A percentile compares a stretch with the other conserved stretches of the same genome.
Conservation (phyloP, 1,140 invertebrate species). For the Zaprionus camerounensis region DNA sequence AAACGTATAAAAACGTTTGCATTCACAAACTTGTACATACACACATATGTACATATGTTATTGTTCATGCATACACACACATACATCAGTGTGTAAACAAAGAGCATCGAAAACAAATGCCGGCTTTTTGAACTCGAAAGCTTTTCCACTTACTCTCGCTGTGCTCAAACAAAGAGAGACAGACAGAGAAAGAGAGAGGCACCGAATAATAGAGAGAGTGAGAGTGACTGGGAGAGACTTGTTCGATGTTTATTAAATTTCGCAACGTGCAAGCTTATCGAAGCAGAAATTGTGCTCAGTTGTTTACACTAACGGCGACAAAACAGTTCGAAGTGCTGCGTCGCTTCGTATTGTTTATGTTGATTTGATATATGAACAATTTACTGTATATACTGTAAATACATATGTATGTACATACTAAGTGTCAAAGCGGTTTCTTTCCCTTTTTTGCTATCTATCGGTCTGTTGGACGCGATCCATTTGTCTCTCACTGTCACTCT, state of each 20-base stretch:
- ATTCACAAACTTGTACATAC: too few relatives aligned
- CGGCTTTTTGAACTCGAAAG: conserved; percentile 60
- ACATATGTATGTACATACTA: too few relatives aligned
- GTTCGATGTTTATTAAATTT: conserved; percentile 37
- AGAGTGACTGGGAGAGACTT: background rate
- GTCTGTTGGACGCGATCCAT: too few relatives aligned
- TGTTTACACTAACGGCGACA: conserved; percentile 8
- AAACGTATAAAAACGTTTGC: background rate
- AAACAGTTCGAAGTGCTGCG: conserved; percentile 18
- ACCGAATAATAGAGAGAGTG: background rate
- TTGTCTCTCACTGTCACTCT: too few relatives aligned
- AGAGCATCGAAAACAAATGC: conserved; percentile 5
- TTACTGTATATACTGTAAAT: too few relatives aligned
- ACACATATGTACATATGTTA: too few relatives aligned
- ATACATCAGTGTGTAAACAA: background rate
- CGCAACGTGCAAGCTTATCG: conserved; percentile 42
- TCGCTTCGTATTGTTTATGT: background rate
- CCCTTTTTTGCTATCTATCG: too few relatives aligned
- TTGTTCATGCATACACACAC: background rate
- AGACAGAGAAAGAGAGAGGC: background rate
- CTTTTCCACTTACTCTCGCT: conserved; percentile 14
- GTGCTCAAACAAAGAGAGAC: background rate
- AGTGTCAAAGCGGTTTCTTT: too few relatives aligned
- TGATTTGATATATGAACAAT: too few relatives aligned
- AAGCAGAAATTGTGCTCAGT: conserved; percentile 1